phyloP scores from a whole-genome alignment of 2,797 vertebrate genomes.

The Coregonus suidteri region DNA sequence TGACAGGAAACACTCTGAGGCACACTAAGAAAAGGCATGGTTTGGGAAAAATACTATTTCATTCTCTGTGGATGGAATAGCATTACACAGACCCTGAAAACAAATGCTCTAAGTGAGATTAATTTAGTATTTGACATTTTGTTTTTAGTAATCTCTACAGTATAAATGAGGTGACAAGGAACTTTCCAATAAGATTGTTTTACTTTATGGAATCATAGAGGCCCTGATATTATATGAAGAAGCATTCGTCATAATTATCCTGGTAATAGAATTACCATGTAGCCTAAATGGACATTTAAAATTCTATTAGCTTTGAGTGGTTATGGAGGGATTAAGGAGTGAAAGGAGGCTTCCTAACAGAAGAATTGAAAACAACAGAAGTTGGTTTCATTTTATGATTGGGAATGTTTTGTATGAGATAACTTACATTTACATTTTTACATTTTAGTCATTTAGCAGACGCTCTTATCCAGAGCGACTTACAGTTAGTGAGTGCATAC shows the following conservation, averaged over 20 bases:
- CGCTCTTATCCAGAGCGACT: too few relatives aligned
- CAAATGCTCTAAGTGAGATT: neutral
- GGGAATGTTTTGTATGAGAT: too few relatives aligned
- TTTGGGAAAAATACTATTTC: neutral
- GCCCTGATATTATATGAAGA: neutral
- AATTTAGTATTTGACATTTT: neutral
- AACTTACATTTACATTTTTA: too few relatives aligned
- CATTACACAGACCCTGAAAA: neutral
- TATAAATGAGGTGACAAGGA: neutral
- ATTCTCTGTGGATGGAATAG: neutral
- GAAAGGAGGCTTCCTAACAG: neutral
- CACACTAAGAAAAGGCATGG: neutral
- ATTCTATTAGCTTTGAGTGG: conserved; percentile 14
- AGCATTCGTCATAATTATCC: conserved; percentile 4
- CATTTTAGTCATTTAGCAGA: too few relatives aligned
- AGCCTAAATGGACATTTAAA: conserved; percentile 8
- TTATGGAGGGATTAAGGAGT: neutral
- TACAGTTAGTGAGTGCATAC: too few relatives aligned
- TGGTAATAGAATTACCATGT: conserved; percentile 9
- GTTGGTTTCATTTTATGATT: too few relatives aligned
- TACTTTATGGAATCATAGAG: neutral
- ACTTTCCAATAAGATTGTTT: neutral
- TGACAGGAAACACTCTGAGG: neutral
- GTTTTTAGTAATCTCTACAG: neutral
- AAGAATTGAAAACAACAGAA: too few relatives aligned